A percentile compares a stretch with the other conserved stretches of the same genome.
Conservation (phyloP, 2,888 invertebrate species). For the Kuschelorhynchus macadamiae region DNA sequence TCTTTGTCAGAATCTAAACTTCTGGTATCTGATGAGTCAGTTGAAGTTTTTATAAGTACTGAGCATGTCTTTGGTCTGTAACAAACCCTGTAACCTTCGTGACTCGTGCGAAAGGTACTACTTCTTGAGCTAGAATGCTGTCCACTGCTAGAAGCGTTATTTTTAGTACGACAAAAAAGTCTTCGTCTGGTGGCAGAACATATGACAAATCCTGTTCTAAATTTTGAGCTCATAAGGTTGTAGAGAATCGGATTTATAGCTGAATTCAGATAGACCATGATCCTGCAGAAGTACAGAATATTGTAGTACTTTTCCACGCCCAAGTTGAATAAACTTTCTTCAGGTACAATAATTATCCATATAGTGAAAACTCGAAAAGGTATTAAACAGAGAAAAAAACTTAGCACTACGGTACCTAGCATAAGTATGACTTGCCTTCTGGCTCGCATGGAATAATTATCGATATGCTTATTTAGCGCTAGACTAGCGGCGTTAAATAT, state of each 20-base stretch:
- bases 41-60: slow-evolving; percentile 62
- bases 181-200: slow-evolving; percentile 73
- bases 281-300: slow-evolving; percentile 85
- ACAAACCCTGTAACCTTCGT: slow-evolving; percentile 64
- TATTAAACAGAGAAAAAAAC: slow-evolving; percentile 90
- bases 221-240: slow-evolving; percentile 92
- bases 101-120: slow-evolving; percentile 63
- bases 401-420: slow-evolving; percentile 88
- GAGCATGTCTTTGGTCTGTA: slow-evolving; percentile 63
- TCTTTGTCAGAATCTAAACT: slow-evolving; percentile 67
- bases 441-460: slow-evolving; percentile 80
- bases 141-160: slow-evolving; percentile 72
- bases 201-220: slow-evolving; percentile 84
- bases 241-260: slow-evolving; percentile 94
- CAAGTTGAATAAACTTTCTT: slow-evolving; percentile 77
- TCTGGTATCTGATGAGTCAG: slow-evolving; percentile 71
- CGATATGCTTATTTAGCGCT: slow-evolving; percentile 80
- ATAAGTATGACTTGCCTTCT: slow-evolving; percentile 88
- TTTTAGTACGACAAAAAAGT: slow-evolving; percentile 68
- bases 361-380: slow-evolving; percentile 88
- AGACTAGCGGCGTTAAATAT: slow-evolving; percentile 79
- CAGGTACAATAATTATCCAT: slow-evolving; percentile 85
- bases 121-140: slow-evolving; percentile 65
- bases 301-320: slow-evolving; percentile 86
- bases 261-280: slow-evolving; percentile 91